Evolutionary conservation across 2,888 invertebrate species (phyloP).

Genomic region (Aspidiotus rigidus): DNA sequence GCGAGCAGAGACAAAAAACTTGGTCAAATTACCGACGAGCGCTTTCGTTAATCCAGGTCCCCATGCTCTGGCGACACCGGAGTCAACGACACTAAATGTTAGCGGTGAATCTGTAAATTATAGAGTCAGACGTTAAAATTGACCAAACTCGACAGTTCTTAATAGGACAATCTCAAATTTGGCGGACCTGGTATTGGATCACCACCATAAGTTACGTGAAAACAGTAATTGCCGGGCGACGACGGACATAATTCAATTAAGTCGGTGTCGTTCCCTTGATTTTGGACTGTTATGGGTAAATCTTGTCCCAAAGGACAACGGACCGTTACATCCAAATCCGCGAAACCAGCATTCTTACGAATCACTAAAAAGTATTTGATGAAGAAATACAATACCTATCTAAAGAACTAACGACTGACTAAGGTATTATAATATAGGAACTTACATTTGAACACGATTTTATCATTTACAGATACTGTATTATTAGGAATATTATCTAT

Average conservation of each 20-base stretch:
- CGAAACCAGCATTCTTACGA: slow-evolving; percentile 70
- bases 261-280: slow-evolving; percentile 57
- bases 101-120: slow-evolving; percentile 45
- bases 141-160: neutral
- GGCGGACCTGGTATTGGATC: slow-evolving; percentile 48
- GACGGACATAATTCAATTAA: slow-evolving; percentile 77
- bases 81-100: slow-evolving; percentile 51
- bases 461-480: slow-evolving; percentile 66
- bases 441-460: slow-evolving; percentile 69
- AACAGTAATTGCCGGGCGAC: slow-evolving; percentile 67
- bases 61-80: slow-evolving; percentile 51
- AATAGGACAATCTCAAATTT: neutral
- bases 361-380: slow-evolving; percentile 51
- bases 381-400: too few species aligned
- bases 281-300: slow-evolving; percentile 66
- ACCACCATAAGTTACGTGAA: slow-evolving; percentile 51
- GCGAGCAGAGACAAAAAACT: slow-evolving; percentile 34
- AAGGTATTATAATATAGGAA: slow-evolving; percentile 33
- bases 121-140: neutral
- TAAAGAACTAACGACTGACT: neutral
- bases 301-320: slow-evolving; percentile 77
- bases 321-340: slow-evolving; percentile 77
- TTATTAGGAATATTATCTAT: slow-evolving; percentile 57
- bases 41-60: slow-evolving; percentile 51
- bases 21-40: slow-evolving; percentile 31